Evolutionary conservation across 2,797 vertebrate species (phyloP).

Genomic region (Pogonophryne albipinna): DNA sequence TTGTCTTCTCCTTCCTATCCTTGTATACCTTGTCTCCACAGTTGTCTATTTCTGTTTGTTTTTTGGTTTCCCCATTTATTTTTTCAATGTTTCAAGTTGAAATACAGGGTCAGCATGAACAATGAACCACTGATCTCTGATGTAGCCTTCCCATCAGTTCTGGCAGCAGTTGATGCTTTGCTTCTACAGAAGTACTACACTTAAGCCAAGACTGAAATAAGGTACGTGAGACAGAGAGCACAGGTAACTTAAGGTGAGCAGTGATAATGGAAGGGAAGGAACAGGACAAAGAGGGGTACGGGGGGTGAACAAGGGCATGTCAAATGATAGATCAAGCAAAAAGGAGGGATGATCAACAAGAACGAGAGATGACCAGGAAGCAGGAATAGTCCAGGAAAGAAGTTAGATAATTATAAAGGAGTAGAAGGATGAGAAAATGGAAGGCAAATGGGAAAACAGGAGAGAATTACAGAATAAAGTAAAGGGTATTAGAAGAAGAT

Average conservation of each 20-base stretch:
- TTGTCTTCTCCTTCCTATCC: constrained; percentile 13
- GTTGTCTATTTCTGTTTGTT: constrained; percentile 17
- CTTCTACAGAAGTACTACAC: constrained; percentile 37
- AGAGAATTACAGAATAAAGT: constrained; percentile 20
- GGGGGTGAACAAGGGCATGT: constrained; percentile 13
- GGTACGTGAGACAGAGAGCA: constrained; percentile 2
- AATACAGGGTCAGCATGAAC: constrained; percentile 28
- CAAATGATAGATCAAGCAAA: neutral
- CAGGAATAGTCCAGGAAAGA: constrained; percentile 14
- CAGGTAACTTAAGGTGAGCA: constrained; percentile 39
- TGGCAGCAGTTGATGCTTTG: constrained; percentile 50
- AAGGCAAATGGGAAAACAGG: constrained; percentile 5
- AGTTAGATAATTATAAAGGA: neutral
- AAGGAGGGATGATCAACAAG: constrained; percentile 30
- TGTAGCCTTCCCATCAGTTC: constrained; percentile 54
- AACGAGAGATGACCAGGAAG: constrained; percentile 17
- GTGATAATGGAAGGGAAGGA: constrained; percentile 21
- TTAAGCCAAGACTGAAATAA: constrained; percentile 39
- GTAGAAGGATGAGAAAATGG: neutral
- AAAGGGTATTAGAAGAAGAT: constrained; percentile 10
- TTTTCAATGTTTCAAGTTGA: constrained; percentile 40
- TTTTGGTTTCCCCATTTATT: constrained; percentile 12
- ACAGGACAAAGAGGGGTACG: neutral
- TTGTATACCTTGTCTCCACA: neutral
- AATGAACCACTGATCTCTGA: constrained; percentile 45